Evolutionary conservation across 2,113 vertebrate species (phyloP), one percentile per base, ranked within the genome.

Genomic region (Sigmodon hispidus): DNA sequence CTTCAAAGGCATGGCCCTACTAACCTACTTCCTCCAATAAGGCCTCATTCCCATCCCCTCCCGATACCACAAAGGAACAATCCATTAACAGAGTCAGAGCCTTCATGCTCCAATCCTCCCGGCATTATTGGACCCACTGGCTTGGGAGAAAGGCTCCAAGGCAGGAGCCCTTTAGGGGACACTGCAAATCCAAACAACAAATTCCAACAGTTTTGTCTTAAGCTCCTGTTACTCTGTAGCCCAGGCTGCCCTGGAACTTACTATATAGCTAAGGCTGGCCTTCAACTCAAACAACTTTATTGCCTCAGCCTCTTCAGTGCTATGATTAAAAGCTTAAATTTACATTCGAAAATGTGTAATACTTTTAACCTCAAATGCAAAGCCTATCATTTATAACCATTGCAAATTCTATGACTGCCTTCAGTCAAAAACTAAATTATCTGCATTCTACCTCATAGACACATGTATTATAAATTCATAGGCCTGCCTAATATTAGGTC

Each of bases 401-500:
- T 73, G 22, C 43, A 90, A 90, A n/a, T 43, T 77, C 63, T 3
- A 1, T 77, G 83, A 88, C 7, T 61, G 9, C 5, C 16, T 90
- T 94, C 11, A 34, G 69, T 75, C 57, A 84, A 93, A 81, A 87
- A 55, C 50, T 75, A 91, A 94, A 72, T 80, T 45, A 83, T 72
- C 63, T 87, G 48, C 7, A 69, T 57, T 65, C 19, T 73, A 45
- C 22, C 34, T 40, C 45, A 40, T 17, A 67, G 57, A 52, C 8
- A 67, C 0, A 6, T 52, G 2, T 63, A 43, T 50, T 48, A 31
- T 3, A 86, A 45, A 48, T 86, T 13, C 15, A 65, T 1, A 91
- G 12, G 22, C n/a, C 29, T 94, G 76, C 55, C 57, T 40, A 75
- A 50, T 29, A 45, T 36, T 29, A 70, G 80, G 67, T 61, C 3